Percentiles rank a stretch among this genome's conserved stretches.
Conservation (phyloP, 2,113 vertebrate genomes). For the Amphiprion percula region DNA sequence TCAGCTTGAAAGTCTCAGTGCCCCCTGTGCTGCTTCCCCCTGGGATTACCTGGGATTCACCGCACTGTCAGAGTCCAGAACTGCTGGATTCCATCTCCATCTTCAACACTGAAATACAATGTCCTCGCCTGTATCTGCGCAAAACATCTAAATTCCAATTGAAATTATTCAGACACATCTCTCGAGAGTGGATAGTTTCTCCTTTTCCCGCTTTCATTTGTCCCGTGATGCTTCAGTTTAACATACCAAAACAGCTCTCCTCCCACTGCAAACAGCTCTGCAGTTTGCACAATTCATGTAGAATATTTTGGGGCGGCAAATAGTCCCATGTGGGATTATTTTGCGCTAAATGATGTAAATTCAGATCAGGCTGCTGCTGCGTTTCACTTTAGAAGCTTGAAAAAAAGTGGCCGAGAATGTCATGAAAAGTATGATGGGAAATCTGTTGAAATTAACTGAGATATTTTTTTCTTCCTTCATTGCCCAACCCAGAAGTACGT, state of each 20-base stretch:
- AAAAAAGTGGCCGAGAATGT: neutral
- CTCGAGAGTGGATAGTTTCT: neutral
- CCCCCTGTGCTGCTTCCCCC: constrained; percentile 15
- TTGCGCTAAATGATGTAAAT: constrained; percentile 39
- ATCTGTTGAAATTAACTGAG: no score
- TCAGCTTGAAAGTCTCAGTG: constrained; percentile 47
- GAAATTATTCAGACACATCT: constrained; percentile 1
- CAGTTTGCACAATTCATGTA: constrained; percentile 42
- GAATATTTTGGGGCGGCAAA: constrained; percentile 23
- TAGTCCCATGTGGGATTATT: constrained; percentile 51
- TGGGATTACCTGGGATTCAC: constrained; percentile 30
- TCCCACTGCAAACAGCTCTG: neutral
- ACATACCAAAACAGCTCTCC: constrained; percentile 23
- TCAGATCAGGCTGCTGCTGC: neutral
- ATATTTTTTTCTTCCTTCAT: no score
- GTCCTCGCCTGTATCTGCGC: neutral
- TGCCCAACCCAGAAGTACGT: no score
- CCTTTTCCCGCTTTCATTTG: neutral
- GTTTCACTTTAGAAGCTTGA: constrained; percentile 8
- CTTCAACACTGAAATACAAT: neutral
- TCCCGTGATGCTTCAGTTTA: constrained; percentile 25
- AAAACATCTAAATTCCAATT: neutral
- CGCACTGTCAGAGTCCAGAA: constrained; percentile 36
- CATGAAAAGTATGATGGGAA: neutral
- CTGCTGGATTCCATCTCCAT: neutral